Base-by-base conservation (phyloP, 2,113 vertebrate species). In the Rhabdomys dilectus region DNA sequence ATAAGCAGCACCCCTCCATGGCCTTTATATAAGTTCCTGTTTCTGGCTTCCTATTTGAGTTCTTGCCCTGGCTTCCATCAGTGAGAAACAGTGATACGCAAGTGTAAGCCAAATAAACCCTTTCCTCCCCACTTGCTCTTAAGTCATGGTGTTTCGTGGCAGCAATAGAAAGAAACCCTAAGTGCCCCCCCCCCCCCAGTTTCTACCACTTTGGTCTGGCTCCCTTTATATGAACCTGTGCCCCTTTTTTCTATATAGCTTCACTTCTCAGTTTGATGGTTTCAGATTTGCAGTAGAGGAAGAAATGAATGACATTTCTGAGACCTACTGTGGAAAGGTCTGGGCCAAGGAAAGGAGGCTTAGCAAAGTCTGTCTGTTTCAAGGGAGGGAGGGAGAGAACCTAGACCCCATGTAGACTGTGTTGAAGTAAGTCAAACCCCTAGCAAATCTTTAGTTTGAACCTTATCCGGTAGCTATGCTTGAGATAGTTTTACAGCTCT, bases 391-490 rank as follows among this genome's bases (percentile, higher is more conserved):
- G 31, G 36, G 68, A n/a, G n/a, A n/a, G n/a, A 12, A n/a, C 26
- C 3, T 45, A 82, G 66, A 76, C 21, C 13, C 85, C 3, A 1
- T 2, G 1, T 56, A 36, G 68, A 6, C 29, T 8, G 34, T 84
- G 19, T 70, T 42, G 77, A 89, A 3, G 15, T 89, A 88, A 7
- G 24, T 94, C 9, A 29, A 51, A 48, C 51, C 24, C 42, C 29
- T 34, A 26, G 39, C 36, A 45, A 5, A 15, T 72, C 58, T 76
- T 15, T 12, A 75, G 19, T 78, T 88, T 82, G 3, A 16, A 0
- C 1, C 31, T 1, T 12, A 21, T 62, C 66, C 0, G 0, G 3
- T 21, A 36, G n/a, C 34, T 4, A 0, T 29, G 17, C 76, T 84
- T 73, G 91, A 34, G 42, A 24, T 1, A 34, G 5, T 11, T 0